phyloP scores from a whole-genome alignment of 2,888 invertebrate species.

The Drepana falcataria region DNA sequence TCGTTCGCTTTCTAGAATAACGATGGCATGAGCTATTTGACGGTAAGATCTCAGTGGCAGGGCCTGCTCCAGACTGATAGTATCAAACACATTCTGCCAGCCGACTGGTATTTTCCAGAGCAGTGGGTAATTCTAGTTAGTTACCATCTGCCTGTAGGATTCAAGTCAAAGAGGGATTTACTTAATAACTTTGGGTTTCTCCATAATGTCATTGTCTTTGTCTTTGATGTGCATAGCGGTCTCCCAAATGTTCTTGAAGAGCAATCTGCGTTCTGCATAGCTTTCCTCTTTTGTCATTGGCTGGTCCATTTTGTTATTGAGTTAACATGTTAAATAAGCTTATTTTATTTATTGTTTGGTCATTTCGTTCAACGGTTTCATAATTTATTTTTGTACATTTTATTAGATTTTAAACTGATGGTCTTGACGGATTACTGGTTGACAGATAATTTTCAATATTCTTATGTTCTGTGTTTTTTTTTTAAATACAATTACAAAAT shows the following conservation, averaged over 20 bases:
- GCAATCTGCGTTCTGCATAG: constrained; percentile 49
- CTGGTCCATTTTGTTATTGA: constrained; percentile 21
- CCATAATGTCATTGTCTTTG: constrained; percentile 38
- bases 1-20: no score
- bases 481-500: neutral
- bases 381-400: neutral
- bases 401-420: neutral
- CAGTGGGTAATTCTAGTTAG: no score
- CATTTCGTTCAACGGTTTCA: neutral
- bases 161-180: constrained; percentile 15
- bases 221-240: constrained; percentile 44
- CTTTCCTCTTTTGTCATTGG: constrained; percentile 48
- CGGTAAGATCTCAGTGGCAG: no score
- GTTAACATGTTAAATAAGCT: neutral
- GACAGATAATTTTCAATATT: neutral
- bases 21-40: no score
- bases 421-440: neutral
- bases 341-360: neutral
- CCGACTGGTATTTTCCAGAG: no score
- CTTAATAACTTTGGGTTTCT: constrained; percentile 64
- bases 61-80: no score
- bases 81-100: no score
- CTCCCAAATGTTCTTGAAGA: constrained; percentile 65
- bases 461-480: neutral
- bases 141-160: neutral